Base-by-base conservation (phyloP, 53 echinoderm and acorn worm species). In the Holothuria scabra region DNA sequence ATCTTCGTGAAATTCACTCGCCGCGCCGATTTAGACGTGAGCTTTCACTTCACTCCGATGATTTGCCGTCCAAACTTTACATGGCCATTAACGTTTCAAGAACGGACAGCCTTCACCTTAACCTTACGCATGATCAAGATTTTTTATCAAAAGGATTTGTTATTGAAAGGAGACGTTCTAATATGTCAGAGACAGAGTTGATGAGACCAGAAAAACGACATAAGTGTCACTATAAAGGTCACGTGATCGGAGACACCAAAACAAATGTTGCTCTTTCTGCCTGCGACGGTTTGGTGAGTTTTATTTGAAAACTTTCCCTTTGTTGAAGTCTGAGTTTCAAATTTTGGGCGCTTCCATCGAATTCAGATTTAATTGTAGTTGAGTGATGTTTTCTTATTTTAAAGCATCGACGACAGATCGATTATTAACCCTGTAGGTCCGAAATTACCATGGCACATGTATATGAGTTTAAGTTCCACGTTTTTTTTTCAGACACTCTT, bases 21-120 rank as follows among this genome's bases (percentile, higher is more conserved):
- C 55, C 84, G 66, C 16, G 90, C 81, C 66, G 87, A 65, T 59
- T 87, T 67, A 85, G 83, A 56, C 37, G 93, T 85, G 29, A 76
- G 49, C 74, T 78, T 81, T 25, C 81, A n/a, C 19, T 30, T n/a
- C 70, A 33, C 24, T 12, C 22, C 20, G 56, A 21, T 4, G 56
- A 56, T 12, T 28, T 84, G 33, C 84, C 84, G 19, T 12, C 37
- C 22, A 57, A 32, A 52, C 67, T 84, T 16, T 62, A 31, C 57
- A 18, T 84, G 32, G 74, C 67, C 18, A 18, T 70, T 1, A 52
- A 59, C 25, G 32, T 62, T 25, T 26, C 68, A 6, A 22, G 32
- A 37, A 35, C 48, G 5, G 69, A 52, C 21, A 22, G 29, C 24
- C 55, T 68, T 7, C 41, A 84, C 46, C 25, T 68, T 24, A 70